Base-by-base conservation (phyloP, 2,113 vertebrate genomes). In the Perccottus glenii region DNA sequence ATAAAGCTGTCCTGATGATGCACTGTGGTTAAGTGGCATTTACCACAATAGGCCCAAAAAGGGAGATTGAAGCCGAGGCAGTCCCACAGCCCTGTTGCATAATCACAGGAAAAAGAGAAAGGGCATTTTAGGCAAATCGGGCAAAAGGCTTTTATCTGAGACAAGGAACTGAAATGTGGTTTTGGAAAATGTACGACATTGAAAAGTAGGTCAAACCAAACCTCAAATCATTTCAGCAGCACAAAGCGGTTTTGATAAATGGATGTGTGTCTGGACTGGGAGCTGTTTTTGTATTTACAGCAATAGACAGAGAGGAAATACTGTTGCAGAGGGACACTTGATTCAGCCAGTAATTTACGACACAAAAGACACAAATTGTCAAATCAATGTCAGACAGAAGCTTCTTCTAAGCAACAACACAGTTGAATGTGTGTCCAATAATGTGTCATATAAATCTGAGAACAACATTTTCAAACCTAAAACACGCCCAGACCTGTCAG, bases 121-220 rank as follows among this genome's bases (percentile, higher is more conserved):
- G 14, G 4, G 5, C 8, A 70, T 83, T 56, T 0, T 11, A 36
- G 40, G 12, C 36, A 52, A 68, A 67, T 56, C 55, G 6, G 46
- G 35, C 66, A 59, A 47, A 42, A 49, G 64, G 40, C 9, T 66
- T 67, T 77, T 50, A 58, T 32, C 65, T 12, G n/a, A 42, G 19
- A 59, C 19, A 61, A 53, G 15, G 46, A 51, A 64, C 4, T 8
- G 15, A 47, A 55, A 52, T 55, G 72, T 12, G n/a, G 61, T 73
- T 52, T 50, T 55, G 77, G 71, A 45, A 75, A 65, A 59, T 60
- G 40, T 48, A 62, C 27, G 16, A 64, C 33, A 4, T n/a, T 27
- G 48, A 48, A 80, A 89, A 90, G 67, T 89, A 72, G 88, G 81
- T 81, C 87, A 86, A 56, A 78, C 69, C 57, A 82, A 60, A 80